These are phyloP conservation scores for Muscicapa adusta DNA, from an alignment of 2,113 vertebrate genomes.

Conservation along the genomic window DNA sequence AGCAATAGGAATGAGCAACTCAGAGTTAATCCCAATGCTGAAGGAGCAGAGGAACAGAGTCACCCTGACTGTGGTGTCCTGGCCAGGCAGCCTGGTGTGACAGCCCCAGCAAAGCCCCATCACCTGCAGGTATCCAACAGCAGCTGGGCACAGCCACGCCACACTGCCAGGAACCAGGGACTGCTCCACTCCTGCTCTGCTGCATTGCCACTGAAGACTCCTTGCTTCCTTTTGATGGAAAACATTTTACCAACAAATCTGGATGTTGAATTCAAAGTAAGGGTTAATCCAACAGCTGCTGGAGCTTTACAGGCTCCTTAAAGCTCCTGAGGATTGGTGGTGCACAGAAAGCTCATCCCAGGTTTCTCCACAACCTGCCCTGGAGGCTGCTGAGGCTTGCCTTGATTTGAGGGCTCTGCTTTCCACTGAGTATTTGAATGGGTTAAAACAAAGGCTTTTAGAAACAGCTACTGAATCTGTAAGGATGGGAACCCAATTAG, in stretches of 20 bases:
- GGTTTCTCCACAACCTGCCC: neutral
- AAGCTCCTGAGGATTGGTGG: neutral
- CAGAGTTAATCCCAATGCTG: constrained; percentile 87
- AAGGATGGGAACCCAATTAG: neutral
- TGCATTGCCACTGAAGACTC: neutral
- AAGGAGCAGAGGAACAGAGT: constrained; percentile 91
- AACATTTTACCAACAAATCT: neutral
- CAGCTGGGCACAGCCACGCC: neutral
- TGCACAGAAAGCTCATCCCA: neutral
- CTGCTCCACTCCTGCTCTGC: neutral
- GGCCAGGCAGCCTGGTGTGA: constrained; percentile 88
- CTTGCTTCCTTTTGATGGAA: neutral
- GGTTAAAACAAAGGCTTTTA: neutral
- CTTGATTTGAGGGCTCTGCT: neutral
- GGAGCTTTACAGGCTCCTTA: neutral
- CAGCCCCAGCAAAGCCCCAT: accelerated
- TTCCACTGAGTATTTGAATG: neutral
- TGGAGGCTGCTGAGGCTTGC: neutral
- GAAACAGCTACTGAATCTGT: neutral
- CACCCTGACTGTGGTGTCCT: constrained; percentile 88
- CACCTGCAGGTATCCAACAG: neutral
- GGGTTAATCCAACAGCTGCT: neutral
- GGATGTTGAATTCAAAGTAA: neutral
- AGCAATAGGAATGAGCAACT: constrained; percentile 90
- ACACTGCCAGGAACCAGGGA: neutral